A percentile compares a stretch with the other conserved stretches of the same genome.
phyloP scores from a whole-genome alignment of 1,140 invertebrate genomes.

The Aphelinus atriplicis region DNA sequence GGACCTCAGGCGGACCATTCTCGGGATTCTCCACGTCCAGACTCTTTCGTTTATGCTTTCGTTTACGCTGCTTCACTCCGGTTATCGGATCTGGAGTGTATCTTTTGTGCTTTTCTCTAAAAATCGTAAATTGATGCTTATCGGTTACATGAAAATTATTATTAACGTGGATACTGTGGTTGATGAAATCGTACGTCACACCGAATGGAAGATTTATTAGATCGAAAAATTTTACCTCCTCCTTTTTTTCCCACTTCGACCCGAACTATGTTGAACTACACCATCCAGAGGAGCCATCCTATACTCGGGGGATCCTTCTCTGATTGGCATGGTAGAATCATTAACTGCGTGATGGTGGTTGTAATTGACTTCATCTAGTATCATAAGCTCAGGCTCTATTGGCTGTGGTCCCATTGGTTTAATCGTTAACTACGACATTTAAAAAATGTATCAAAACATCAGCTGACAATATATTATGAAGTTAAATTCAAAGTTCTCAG shows the following conservation, averaged over 20 bases:
- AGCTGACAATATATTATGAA: too few species aligned
- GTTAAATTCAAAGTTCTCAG: too few species aligned
- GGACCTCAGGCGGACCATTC: slow-evolving; percentile 62
- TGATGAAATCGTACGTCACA: too few species aligned
- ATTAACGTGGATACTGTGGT: too few species aligned
- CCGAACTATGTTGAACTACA: slow-evolving; percentile 53
- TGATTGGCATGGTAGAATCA: slow-evolving; percentile 50
- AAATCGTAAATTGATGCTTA: slow-evolving; percentile 3
- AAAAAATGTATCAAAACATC: background rate
- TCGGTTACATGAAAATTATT: too few species aligned
- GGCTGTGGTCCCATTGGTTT: slow-evolving; percentile 59
- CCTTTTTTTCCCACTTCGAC: slow-evolving; percentile 61
- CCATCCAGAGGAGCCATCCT: slow-evolving; percentile 62
- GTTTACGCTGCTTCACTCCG: slow-evolving; percentile 62
- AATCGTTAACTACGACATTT: slow-evolving; percentile 56
- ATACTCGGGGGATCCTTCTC: slow-evolving; percentile 63
- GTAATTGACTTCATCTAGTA: slow-evolving; percentile 48
- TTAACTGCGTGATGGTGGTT: slow-evolving; percentile 52
- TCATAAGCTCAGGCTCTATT: slow-evolving; percentile 46
- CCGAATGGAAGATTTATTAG: too few species aligned
- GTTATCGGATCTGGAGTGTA: slow-evolving; percentile 65
- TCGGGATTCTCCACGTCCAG: slow-evolving; percentile 74
- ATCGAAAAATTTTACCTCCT: slow-evolving; percentile 49
- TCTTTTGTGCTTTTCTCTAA: slow-evolving; percentile 63
- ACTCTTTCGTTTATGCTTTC: slow-evolving; percentile 73